A percentile compares a stretch with the other conserved stretches of the same genome.
These are phyloP conservation scores for Passer domesticus DNA, from an alignment of 2,113 vertebrate species.

Conservation along the genomic window DNA sequence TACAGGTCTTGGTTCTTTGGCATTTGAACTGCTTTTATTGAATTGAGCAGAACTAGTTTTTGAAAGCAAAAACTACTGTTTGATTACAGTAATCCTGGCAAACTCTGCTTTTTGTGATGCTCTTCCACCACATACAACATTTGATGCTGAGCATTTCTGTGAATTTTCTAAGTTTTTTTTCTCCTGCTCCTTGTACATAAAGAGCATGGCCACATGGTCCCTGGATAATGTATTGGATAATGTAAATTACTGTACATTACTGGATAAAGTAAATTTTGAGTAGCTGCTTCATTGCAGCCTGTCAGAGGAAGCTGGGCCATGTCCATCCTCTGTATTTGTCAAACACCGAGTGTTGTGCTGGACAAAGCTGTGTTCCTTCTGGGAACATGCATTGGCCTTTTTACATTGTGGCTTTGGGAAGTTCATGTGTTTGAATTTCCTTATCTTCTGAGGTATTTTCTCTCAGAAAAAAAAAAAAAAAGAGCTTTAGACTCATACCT, in stretches of 20 bases:
- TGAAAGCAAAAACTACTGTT: neutral
- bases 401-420: neutral
- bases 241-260: neutral
- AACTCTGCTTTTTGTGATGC: neutral
- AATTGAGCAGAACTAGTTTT: neutral
- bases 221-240: neutral
- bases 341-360: rapidly evolving
- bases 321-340: neutral
- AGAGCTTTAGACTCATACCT: neutral
- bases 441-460: neutral
- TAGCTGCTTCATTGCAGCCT: neutral
- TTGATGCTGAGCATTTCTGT: neutral
- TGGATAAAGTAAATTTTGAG: neutral
- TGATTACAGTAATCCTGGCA: neutral
- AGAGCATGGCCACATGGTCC: neutral
- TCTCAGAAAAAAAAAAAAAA: neutral
- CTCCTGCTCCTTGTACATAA: neutral
- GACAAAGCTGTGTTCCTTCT: neutral
- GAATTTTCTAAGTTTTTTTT: neutral
- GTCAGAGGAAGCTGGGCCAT: rapidly evolving
- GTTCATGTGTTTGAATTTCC: neutral
- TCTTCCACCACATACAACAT: neutral
- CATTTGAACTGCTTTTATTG: neutral
- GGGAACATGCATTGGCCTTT: neutral
- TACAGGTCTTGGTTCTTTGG: neutral